These are phyloP conservation scores for Carterocephalus palaemon DNA, from an alignment of 2,888 invertebrate genomes.

Conservation along the genomic window DNA sequence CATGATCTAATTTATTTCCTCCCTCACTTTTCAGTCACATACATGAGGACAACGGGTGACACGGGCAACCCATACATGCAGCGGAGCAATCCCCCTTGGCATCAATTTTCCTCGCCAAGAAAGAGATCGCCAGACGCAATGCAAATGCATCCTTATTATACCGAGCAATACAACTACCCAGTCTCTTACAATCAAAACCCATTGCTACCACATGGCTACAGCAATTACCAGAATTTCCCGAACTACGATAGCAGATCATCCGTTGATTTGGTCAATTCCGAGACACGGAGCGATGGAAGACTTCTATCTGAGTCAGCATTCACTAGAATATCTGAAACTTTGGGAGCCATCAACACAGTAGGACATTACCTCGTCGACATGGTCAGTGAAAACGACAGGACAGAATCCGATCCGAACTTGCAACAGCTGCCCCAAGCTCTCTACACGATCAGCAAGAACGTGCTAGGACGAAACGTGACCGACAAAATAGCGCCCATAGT, in stretches of 20 bases:
- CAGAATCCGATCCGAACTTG: conserved; percentile 62
- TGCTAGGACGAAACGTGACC: conserved; percentile 85
- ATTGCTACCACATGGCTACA: conserved; percentile 32
- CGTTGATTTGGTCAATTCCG: conserved; percentile 44
- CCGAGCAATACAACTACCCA: conserved; percentile 31
- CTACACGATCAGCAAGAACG: conserved; percentile 89
- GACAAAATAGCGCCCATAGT: conserved; percentile 88
- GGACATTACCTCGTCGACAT: conserved; percentile 91
- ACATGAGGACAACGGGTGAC: conserved; percentile 50
- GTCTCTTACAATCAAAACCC: conserved; percentile 42
- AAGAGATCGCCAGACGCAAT: conserved; percentile 63
- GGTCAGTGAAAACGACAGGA: conserved; percentile 76
- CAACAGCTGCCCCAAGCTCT: conserved; percentile 83
- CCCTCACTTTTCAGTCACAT: conserved; percentile 50
- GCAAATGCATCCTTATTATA: conserved; percentile 34
- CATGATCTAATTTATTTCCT: conserved; percentile 6
- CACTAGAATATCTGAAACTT: conserved; percentile 80
- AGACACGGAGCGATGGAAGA: conserved; percentile 67
- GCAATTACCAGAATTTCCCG: conserved; percentile 34
- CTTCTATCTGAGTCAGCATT: conserved; percentile 81
- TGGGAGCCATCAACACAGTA: conserved; percentile 91
- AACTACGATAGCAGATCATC: conserved; percentile 50
- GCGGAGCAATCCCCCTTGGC: conserved; percentile 61
- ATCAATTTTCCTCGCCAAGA: conserved; percentile 61
- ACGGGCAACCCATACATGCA: conserved; percentile 50